These are phyloP conservation scores for Cydia pomonella DNA, from an alignment of 1,140 invertebrate species.

Conservation along the genomic window DNA sequence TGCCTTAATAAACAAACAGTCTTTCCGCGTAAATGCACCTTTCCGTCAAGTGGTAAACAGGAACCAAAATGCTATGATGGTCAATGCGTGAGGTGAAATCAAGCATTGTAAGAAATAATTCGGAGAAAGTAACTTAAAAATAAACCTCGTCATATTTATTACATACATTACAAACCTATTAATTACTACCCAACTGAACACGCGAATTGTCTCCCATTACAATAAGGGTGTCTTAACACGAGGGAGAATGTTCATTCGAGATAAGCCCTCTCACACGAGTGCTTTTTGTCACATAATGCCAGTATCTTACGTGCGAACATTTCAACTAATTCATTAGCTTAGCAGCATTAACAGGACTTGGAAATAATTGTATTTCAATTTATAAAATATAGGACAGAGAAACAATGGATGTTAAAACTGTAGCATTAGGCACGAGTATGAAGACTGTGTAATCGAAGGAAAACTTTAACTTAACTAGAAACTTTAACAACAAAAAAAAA, in stretches of 20 bases:
- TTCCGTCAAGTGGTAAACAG: too few species aligned
- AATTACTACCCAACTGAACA: conserved; percentile 10
- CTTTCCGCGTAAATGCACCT: too few species aligned
- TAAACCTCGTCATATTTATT: background rate
- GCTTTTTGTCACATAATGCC: conserved; percentile 69
- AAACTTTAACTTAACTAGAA: too few species aligned
- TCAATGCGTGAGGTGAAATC: too few species aligned
- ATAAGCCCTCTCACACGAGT: conserved; percentile 57
- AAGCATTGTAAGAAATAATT: background rate
- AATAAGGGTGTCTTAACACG: conserved; percentile 18
- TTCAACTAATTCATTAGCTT: conserved; percentile 55
- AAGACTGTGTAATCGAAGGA: too few species aligned
- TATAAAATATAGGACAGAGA: background rate
- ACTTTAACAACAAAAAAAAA: too few species aligned
- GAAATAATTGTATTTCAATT: conserved; percentile 23
- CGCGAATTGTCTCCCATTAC: conserved; percentile 28
- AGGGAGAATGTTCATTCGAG: conserved; percentile 61
- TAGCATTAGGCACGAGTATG: too few species aligned
- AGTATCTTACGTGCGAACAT: conserved; percentile 53
- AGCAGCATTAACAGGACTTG: conserved; percentile 33
- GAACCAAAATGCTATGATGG: too few species aligned
- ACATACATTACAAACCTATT: conserved; percentile 11
- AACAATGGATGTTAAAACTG: background rate
- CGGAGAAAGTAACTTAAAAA: background rate
- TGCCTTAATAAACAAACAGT: too few species aligned